Percentiles rank a stretch among this genome's conserved stretches.
phyloP scores from a whole-genome alignment of 2,888 invertebrate species.

The Onchidella celtica region DNA sequence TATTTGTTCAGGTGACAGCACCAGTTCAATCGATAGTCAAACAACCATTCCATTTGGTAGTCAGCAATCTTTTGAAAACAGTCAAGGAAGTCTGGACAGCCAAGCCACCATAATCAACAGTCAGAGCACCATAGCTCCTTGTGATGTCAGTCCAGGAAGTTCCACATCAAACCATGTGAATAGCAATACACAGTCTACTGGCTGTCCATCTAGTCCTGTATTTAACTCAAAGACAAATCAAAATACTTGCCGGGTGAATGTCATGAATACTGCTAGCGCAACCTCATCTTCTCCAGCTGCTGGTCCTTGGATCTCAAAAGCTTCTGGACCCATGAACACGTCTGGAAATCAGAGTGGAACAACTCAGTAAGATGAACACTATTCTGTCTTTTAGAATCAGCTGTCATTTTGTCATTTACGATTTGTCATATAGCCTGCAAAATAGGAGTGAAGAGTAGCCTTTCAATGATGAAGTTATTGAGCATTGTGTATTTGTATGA shows the following conservation, averaged over 20 bases:
- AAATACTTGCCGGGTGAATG: background rate
- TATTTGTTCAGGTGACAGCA: conserved; percentile 27
- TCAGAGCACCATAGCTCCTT: background rate
- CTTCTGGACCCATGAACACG: background rate
- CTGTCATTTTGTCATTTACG: no score
- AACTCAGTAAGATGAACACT: no score
- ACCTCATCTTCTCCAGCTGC: background rate
- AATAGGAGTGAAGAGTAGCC: no score
- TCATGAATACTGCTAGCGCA: background rate
- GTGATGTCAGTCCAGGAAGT: background rate
- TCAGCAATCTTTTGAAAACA: conserved; percentile 4
- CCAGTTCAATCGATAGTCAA: conserved; percentile 35
- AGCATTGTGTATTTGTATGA: no score
- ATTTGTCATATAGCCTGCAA: no score
- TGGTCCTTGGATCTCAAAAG: conserved; percentile 18
- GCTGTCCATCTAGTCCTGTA: conserved; percentile 30
- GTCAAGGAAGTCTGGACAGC: conserved; percentile 20
- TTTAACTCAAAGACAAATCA: conserved; percentile 25
- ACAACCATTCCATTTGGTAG: conserved; percentile 21
- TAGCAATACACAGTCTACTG: background rate
- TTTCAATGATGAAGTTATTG: no score
- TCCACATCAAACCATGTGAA: background rate
- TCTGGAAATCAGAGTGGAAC: background rate
- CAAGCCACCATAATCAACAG: conserved; percentile 18
- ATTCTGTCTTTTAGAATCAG: no score